Percentiles rank a stretch among this genome's conserved stretches.
Evolutionary conservation across 2,888 invertebrate species (phyloP).

Genomic region (Lycia hirtaria): DNA sequence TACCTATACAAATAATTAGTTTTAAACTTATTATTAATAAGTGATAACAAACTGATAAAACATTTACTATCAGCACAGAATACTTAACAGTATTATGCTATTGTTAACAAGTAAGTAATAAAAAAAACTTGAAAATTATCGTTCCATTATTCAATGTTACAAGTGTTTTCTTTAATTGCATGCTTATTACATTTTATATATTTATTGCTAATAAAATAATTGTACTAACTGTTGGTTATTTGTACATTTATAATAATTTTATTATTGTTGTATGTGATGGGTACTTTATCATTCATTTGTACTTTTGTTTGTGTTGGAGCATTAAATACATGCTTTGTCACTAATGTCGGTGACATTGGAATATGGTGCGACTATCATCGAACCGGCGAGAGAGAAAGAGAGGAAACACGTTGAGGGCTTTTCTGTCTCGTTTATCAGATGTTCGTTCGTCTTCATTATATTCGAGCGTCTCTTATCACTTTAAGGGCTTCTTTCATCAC

Average conservation of each 20-base stretch:
- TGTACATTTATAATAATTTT: neutral
- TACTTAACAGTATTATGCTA: too few species aligned
- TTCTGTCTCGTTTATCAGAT: too few species aligned
- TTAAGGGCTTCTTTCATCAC: too few species aligned
- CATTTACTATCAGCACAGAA: neutral
- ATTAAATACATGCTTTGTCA: constrained; percentile 46
- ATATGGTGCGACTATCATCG: too few species aligned
- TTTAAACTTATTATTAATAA: neutral
- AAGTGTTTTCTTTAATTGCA: constrained; percentile 30
- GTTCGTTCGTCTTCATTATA: too few species aligned
- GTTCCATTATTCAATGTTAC: constrained; percentile 9
- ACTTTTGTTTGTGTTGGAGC: constrained; percentile 39
- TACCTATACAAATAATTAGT: neutral
- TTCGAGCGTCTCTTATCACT: too few species aligned
- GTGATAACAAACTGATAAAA: neutral
- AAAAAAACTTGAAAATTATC: constrained; percentile 14
- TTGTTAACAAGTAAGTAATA: constrained; percentile 6
- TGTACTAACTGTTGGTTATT: constrained; percentile 2
- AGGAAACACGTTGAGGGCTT: too few species aligned
- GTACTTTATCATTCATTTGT: constrained; percentile 8
- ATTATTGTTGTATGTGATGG: constrained; percentile 13
- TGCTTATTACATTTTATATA: constrained; percentile 12
- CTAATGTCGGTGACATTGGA: constrained; percentile 38
- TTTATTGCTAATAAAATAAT: constrained; percentile 2
- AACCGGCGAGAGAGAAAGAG: too few species aligned